Conservation (phyloP, 2,888 invertebrate species). For the Mythimna ferrago region DNA sequence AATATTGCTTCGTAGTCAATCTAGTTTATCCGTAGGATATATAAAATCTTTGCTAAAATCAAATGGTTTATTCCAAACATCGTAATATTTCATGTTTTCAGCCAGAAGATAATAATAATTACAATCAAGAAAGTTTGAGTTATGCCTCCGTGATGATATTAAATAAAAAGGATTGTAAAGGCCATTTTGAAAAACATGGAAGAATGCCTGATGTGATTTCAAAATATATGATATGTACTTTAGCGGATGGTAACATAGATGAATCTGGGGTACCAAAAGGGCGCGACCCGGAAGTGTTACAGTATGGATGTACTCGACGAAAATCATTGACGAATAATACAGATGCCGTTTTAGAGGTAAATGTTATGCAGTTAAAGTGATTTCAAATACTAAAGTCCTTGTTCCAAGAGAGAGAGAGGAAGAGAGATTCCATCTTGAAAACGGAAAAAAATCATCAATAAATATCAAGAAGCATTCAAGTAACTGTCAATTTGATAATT, state of each 20-base stretch:
- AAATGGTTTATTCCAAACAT: neutral
- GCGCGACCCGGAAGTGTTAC: neutral
- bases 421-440: too few species aligned
- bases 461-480: too few species aligned
- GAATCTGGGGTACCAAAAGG: constrained; percentile 22
- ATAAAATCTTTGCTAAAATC: too few species aligned
- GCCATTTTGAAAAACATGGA: constrained; percentile 47
- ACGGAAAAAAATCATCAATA: too few species aligned
- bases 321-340: constrained; percentile 4
- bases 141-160: constrained; percentile 63
- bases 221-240: constrained; percentile 73
- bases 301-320: constrained; percentile 7
- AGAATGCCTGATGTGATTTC: constrained; percentile 63
- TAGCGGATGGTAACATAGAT: constrained; percentile 59
- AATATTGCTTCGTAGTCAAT: too few species aligned
- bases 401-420: neutral
- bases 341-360: constrained; percentile 6
- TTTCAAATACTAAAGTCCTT: neutral
- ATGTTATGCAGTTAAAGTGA: neutral
- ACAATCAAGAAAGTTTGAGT: constrained; percentile 60
- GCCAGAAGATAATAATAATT: constrained; percentile 57
- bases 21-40: too few species aligned
- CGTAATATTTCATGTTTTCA: constrained; percentile 37
- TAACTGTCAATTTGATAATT: neutral
- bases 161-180: constrained; percentile 64